phyloP scores from a whole-genome alignment of 2,113 vertebrate genomes.

The Sclerurus mexicanus region DNA sequence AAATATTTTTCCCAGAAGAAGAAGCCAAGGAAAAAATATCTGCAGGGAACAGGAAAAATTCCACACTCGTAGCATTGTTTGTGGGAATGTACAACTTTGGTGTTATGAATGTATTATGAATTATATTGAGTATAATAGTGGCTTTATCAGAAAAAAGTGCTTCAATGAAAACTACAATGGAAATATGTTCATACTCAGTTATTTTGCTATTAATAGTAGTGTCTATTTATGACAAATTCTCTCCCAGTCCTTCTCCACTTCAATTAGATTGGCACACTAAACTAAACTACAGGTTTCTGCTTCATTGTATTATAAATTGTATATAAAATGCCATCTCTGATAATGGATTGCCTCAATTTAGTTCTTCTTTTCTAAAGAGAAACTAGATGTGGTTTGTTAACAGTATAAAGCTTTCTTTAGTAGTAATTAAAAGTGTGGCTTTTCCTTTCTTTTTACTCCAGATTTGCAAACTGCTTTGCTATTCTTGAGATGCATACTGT shows the following conservation, averaged over 20 bases:
- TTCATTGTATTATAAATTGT: background rate
- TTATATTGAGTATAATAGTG: background rate
- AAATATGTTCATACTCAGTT: background rate
- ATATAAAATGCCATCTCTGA: background rate
- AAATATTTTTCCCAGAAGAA: conserved; percentile 27
- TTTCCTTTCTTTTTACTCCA: background rate
- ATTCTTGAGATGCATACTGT: background rate
- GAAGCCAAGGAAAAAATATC: background rate
- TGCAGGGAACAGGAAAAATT: conserved; percentile 8
- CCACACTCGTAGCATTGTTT: background rate
- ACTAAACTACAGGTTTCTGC: background rate
- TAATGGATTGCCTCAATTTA: background rate
- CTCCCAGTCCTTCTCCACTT: background rate
- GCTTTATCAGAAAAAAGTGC: conserved; percentile 21
- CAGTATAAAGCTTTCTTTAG: background rate
- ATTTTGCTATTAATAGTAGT: background rate
- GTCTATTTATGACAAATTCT: background rate
- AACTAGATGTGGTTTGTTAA: background rate
- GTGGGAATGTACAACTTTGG: background rate
- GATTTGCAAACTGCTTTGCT: background rate
- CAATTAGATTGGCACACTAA: background rate
- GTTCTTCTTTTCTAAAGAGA: background rate
- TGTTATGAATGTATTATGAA: background rate
- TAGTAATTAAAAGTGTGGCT: background rate
- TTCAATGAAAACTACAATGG: background rate